phyloP scores from a whole-genome alignment of 2,113 vertebrate species.

The Holacanthus passer region DNA sequence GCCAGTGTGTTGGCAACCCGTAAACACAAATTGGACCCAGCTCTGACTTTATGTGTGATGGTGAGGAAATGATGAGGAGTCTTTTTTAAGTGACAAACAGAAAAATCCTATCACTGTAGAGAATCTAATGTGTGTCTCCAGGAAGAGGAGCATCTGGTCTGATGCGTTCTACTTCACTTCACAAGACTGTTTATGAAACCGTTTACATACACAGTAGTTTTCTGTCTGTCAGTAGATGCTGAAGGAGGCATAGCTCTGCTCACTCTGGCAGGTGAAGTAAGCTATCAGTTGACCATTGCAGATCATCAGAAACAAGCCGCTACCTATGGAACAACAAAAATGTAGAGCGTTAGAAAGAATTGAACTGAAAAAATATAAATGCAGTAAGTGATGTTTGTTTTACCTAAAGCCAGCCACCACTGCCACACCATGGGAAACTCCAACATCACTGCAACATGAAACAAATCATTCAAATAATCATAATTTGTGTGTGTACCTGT shows the following conservation, averaged over 20 bases:
- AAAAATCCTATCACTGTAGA: conserved; percentile 29
- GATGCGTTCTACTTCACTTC: conserved; percentile 33
- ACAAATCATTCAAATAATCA: background rate
- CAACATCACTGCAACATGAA: conserved; percentile 84
- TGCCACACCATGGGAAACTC: conserved; percentile 89
- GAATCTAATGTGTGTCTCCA: conserved; percentile 34
- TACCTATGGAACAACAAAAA: conserved; percentile 64
- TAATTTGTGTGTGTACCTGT: background rate
- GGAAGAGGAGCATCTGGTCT: conserved; percentile 30
- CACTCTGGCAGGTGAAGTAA: conserved; percentile 81
- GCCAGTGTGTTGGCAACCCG: conserved; percentile 14
- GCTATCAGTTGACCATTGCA: conserved; percentile 84
- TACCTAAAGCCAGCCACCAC: conserved; percentile 92
- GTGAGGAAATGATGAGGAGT: background rate
- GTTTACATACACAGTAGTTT: background rate
- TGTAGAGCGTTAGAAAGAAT: background rate
- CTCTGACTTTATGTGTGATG: conserved; percentile 18
- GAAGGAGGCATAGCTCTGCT: conserved; percentile 72
- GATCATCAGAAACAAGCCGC: conserved; percentile 86
- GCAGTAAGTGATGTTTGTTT: conserved; percentile 17
- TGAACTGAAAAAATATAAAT: background rate
- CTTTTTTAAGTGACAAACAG: conserved; percentile 24
- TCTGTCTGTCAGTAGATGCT: conserved; percentile 69
- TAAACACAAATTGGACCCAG: conserved; percentile 30
- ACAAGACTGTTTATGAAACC: conserved; percentile 1